A percentile compares a stretch with the other conserved stretches of the same genome.
phyloP scores from a whole-genome alignment of 2,797 vertebrate genomes.

The Pantherophis alleghaniensis region DNA sequence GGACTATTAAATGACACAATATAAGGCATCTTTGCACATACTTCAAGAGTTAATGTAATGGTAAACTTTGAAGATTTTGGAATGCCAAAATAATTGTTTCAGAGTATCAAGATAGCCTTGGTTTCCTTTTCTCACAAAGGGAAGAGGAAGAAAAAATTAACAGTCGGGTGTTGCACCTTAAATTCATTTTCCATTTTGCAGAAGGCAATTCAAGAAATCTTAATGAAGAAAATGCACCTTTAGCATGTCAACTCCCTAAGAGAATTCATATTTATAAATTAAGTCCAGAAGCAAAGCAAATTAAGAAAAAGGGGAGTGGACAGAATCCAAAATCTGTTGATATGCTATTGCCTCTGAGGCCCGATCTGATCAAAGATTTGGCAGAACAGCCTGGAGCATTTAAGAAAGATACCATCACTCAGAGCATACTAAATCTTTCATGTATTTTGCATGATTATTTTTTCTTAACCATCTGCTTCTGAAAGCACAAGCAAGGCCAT shows the following conservation, averaged over 20 bases:
- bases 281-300: not conserved
- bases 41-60: not conserved
- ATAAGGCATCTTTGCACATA: not conserved
- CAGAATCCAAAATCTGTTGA: not conserved
- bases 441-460: not conserved
- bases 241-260: not conserved
- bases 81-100: not conserved
- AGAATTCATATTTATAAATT: not conserved
- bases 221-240: not conserved
- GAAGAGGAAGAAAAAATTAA: not conserved
- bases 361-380: not conserved
- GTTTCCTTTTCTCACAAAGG: not conserved
- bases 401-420: not conserved
- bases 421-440: not conserved
- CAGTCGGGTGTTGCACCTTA: not conserved
- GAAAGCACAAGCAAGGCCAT: not conserved
- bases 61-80: not conserved
- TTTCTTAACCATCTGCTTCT: conserved; percentile 2
- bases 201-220: not conserved
- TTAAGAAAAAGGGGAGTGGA: not conserved
- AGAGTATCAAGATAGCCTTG: not conserved
- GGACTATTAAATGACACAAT: not conserved
- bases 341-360: not conserved
- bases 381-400: not conserved
- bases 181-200: not conserved